phyloP scores from a whole-genome alignment of 2,113 vertebrate genomes.

The Xiphophorus hellerii region DNA sequence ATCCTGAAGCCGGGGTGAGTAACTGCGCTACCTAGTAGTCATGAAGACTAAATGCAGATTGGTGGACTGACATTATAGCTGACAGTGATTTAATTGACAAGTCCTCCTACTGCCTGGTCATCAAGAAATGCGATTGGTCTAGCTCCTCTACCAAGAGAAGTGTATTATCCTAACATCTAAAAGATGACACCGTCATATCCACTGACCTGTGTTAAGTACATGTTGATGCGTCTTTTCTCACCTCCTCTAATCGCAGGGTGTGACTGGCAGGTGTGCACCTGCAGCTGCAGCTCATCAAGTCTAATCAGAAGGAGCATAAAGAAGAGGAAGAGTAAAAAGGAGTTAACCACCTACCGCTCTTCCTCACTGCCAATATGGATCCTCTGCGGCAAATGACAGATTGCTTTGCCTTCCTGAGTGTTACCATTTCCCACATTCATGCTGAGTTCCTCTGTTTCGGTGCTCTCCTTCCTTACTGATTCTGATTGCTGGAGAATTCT shows the following conservation, averaged over 20 bases:
- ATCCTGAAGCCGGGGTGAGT: too few species aligned
- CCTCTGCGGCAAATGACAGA: neutral
- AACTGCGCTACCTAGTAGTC: too few species aligned
- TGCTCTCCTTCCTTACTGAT: neutral
- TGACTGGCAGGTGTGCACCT: neutral
- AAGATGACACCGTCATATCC: neutral
- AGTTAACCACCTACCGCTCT: too few species aligned
- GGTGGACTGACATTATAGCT: too few species aligned
- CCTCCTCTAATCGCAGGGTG: neutral
- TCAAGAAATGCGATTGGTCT: neutral
- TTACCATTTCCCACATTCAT: neutral
- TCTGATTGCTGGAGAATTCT: neutral
- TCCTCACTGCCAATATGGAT: too few species aligned
- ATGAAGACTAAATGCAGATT: too few species aligned
- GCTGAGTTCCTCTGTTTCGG: too few species aligned
- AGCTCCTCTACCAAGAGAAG: neutral
- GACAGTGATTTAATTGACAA: neutral
- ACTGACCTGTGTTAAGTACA: neutral
- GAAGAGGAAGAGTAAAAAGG: neutral
- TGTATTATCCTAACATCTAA: too few species aligned
- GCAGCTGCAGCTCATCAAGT: neutral
- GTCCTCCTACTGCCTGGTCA: neutral
- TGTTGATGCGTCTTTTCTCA: neutral
- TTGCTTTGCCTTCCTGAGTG: neutral
- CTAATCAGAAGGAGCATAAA: neutral